These are phyloP conservation scores for Polyommatus icarus DNA, from an alignment of 2,888 invertebrate genomes.

Conservation along the genomic window DNA sequence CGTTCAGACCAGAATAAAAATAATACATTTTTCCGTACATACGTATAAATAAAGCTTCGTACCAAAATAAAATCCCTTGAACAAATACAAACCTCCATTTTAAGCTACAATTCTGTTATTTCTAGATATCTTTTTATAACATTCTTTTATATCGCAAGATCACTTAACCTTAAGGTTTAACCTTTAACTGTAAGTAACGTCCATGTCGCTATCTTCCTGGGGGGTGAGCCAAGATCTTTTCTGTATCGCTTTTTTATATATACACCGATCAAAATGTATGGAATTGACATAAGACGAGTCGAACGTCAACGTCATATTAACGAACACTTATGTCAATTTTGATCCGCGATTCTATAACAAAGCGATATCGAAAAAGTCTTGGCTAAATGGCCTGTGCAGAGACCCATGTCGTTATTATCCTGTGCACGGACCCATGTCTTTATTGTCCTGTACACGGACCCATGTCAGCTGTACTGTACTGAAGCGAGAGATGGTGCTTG, in stretches of 20 bases:
- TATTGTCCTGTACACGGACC: not conserved
- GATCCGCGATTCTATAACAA: too few species aligned
- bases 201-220: not conserved
- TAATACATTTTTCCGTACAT: not conserved
- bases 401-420: not conserved
- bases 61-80: not conserved
- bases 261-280: too few species aligned
- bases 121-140: not conserved
- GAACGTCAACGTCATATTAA: too few species aligned
- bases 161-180: slow-evolving; percentile 8
- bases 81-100: not conserved
- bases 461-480: not conserved
- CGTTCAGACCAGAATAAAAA: too few species aligned
- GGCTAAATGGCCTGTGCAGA: not conserved
- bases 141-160: not conserved
- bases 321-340: too few species aligned
- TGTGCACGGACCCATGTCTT: not conserved
- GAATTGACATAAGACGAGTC: too few species aligned
- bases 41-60: not conserved
- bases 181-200: not conserved
- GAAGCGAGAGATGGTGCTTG: not conserved
- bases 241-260: too few species aligned
- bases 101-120: not conserved
- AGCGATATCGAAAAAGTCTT: too few species aligned
- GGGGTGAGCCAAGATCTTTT: too few species aligned